phyloP scores from a whole-genome alignment of 1,140 invertebrate genomes.

The Trissolcus basalis region DNA sequence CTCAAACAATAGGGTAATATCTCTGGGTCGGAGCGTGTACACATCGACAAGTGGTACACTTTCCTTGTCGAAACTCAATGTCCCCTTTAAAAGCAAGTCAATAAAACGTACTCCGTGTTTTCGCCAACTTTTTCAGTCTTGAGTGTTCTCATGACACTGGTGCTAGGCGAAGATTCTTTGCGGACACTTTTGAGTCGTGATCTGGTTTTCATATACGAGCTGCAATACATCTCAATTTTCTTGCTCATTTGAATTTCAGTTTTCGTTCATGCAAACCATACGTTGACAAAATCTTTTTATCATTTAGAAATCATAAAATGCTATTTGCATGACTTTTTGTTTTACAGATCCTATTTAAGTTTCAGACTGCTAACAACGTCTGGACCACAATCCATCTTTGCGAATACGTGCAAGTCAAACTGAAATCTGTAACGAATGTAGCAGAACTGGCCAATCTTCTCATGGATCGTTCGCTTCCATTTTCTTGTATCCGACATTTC shows the following conservation, averaged over 20 bases:
- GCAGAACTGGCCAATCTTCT: constrained; percentile 36
- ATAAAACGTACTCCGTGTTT: constrained; percentile 61
- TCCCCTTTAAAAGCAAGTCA: constrained; percentile 47
- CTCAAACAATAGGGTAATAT: constrained; percentile 38
- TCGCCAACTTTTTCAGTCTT: constrained; percentile 56
- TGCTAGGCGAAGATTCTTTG: constrained; percentile 47
- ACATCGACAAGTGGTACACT: constrained; percentile 49
- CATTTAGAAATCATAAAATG: too few relatives aligned
- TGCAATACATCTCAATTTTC: too few relatives aligned
- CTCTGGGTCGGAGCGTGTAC: constrained; percentile 23
- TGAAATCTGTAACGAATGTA: constrained; percentile 33
- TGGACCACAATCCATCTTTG: constrained; percentile 24
- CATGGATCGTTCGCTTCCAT: constrained; percentile 34
- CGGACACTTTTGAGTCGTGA: constrained; percentile 37
- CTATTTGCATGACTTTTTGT: too few relatives aligned
- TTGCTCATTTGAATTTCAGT: too few relatives aligned
- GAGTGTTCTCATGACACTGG: constrained; percentile 51
- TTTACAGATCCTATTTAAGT: too few relatives aligned
- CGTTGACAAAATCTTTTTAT: too few relatives aligned
- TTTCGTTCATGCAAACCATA: too few relatives aligned
- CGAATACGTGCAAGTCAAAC: constrained; percentile 21
- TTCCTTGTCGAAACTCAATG: constrained; percentile 47
- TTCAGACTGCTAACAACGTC: constrained; percentile 13
- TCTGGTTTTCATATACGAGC: too few relatives aligned
- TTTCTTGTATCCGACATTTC: constrained; percentile 31